Base-by-base conservation (phyloP, 2,797 vertebrate species). In the Mallotus villosus region DNA sequence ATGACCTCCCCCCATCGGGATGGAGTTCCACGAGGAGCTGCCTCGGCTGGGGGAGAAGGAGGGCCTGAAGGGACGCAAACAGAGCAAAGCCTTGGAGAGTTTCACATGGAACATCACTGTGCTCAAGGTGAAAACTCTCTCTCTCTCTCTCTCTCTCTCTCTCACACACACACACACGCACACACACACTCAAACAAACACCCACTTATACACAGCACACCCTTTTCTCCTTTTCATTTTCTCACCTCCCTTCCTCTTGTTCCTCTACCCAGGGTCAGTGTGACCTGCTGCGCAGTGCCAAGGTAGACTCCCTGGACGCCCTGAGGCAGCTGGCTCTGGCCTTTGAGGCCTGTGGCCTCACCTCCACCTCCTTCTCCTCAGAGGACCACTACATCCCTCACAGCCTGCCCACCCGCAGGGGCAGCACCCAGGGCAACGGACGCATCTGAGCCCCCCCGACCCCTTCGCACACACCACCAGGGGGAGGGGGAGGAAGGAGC, bases 11-110 rank as follows among this genome's bases (percentile, higher is more conserved):
- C n/a, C n/a, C 32, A 58, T 27, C 84, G 97, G 96, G 32, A 97
- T 99, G 96, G 94, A 95, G 84, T 95, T 95, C 82, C 97, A 96
- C 0, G 96, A 98, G 87, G 96, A 97, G n/a, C 92, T 99, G 51
- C 91, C 95, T 81, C 94, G 94, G 64, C 91, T 97, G 0, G 95
- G 94, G 61, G 94, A 95, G 73, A 99, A 96, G 83, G 97, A 99
- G 78, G 97, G 97, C 58, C 87, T 99, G 80, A 99, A 93, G 84
- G 93, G 92, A 32, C 88, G 90, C 9, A 94, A 94, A 81, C 87
- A 87, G 59, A 89, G 77, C 73, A 94, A 93, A 85, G 90, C 87
- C 0, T 88, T 93, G 67, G 93, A 94, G 87, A 93, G 91, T 70
- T 94, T 94, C 78, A 90, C 88, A 72, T 94, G 92, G 92, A 93